Percentiles rank a stretch among this genome's conserved stretches.
These are phyloP conservation scores for Pampus argenteus DNA, from an alignment of 2,797 vertebrate genomes.

Conservation along the genomic window DNA sequence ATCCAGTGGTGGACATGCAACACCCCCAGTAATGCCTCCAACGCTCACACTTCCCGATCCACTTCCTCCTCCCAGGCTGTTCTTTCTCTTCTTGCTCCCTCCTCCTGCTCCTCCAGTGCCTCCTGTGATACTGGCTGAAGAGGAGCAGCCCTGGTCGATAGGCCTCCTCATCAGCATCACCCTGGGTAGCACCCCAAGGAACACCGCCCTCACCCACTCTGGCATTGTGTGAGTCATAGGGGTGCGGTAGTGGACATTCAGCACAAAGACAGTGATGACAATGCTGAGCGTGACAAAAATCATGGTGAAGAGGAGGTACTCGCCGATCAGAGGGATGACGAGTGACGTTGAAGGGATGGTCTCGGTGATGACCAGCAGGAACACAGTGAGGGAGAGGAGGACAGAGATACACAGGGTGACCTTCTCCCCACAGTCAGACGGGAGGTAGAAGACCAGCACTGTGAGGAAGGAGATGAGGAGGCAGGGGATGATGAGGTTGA, in stretches of 20 bases:
- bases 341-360: conserved; percentile 95
- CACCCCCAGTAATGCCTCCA: conserved; percentile 79
- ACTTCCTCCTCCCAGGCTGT: conserved; percentile 71
- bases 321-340: conserved; percentile 94
- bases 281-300: conserved; percentile 97
- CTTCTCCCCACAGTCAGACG: conserved; percentile 96
- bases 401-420: conserved; percentile 96
- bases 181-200: conserved; percentile 88
- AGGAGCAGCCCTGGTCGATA: conserved; percentile 80
- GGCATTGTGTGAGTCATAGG: conserved; percentile 93
- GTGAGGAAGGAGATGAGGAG: conserved; percentile 96
- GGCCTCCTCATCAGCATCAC: conserved; percentile 92
- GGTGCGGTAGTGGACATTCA: conserved; percentile 95
- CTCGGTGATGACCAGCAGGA: conserved; percentile 95
- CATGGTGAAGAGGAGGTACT: conserved; percentile 98
- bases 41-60: conserved; percentile 74
- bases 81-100: conserved; percentile 68
- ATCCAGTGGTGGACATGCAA: conserved; percentile 63
- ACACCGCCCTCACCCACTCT: conserved; percentile 88
- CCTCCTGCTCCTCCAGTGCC: conserved; percentile 45
- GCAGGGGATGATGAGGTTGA: conserved; percentile 95
- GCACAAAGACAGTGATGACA: conserved; percentile 93
- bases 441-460: conserved; percentile 94
- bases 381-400: conserved; percentile 94
- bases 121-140: conserved; percentile 56